Conservation (phyloP, 1,140 invertebrate genomes). For the Bombus difficillimus region DNA sequence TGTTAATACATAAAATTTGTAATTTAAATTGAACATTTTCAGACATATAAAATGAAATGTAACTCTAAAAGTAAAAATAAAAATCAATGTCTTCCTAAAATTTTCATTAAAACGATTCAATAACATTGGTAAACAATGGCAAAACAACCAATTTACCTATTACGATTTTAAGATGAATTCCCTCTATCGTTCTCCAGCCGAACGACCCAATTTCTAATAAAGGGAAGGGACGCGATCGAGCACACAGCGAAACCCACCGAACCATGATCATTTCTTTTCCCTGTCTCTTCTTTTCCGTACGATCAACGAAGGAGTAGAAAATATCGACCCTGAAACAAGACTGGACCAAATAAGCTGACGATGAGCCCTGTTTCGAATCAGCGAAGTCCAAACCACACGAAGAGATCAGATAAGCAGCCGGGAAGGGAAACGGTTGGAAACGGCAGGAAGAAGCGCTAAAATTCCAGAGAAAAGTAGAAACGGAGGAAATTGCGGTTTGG, state of each 20-base stretch:
- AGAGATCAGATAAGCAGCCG: conserved; percentile 40
- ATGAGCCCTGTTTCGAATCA: conserved; percentile 43
- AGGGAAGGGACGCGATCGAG: neutral
- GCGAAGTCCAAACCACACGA: conserved; percentile 34
- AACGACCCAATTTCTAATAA: conserved; percentile 2
- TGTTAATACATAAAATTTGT: too few relatives aligned
- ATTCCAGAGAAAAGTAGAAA: conserved; percentile 30
- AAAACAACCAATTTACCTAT: neutral
- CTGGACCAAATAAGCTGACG: conserved; percentile 5
- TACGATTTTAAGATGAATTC: neutral
- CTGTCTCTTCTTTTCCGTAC: neutral
- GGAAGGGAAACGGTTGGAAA: conserved; percentile 41
- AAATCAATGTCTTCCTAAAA: too few relatives aligned
- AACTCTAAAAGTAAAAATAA: too few relatives aligned
- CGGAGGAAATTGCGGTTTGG: conserved; percentile 62
- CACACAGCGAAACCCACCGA: neutral
- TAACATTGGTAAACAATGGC: too few relatives aligned
- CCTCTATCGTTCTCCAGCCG: neutral
- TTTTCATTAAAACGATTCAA: too few relatives aligned
- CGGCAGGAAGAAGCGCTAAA: neutral
- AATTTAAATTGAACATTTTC: too few relatives aligned
- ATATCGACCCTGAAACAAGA: conserved; percentile 19
- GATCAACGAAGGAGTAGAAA: neutral
- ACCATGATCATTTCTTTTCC: neutral
- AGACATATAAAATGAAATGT: too few relatives aligned